Conservation (phyloP, 2,797 vertebrate genomes). For the Urosaurus nigricauda region DNA sequence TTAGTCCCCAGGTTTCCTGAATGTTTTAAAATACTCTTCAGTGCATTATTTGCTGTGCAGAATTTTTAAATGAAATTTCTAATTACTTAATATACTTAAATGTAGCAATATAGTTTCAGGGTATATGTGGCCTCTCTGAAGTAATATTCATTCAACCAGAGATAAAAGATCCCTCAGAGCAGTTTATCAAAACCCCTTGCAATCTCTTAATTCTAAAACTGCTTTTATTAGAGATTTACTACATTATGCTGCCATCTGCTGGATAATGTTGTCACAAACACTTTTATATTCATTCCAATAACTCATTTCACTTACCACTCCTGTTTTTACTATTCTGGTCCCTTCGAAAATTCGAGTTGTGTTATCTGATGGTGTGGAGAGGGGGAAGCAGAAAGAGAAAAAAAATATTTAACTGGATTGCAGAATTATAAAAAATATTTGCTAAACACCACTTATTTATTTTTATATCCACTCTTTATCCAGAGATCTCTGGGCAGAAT, state of each 20-base stretch:
- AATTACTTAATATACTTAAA: constrained; percentile 22
- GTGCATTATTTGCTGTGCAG: neutral
- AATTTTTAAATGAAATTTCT: neutral
- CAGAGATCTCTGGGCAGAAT: neutral
- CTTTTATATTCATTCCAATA: neutral
- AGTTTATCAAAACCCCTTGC: neutral
- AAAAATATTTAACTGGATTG: constrained; percentile 11
- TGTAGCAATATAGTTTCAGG: constrained; percentile 8
- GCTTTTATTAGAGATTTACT: constrained; percentile 53
- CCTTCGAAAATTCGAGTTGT: constrained; percentile 98
- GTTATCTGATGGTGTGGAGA: constrained; percentile 84
- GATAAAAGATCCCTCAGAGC: neutral
- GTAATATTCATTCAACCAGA: neutral
- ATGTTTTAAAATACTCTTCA: neutral
- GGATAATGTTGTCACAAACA: constrained; percentile 46
- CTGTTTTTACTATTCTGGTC: constrained; percentile 96
- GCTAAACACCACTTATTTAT: neutral
- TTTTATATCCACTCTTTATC: too few relatives aligned
- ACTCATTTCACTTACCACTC: constrained; percentile 88
- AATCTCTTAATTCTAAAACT: neutral
- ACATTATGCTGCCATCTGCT: constrained; percentile 78
- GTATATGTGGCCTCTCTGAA: constrained; percentile 26
- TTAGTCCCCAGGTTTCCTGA: constrained; percentile 39
- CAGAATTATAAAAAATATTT: neutral
- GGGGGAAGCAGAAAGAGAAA: constrained; percentile 61